These are phyloP conservation scores for Loriculus beryllinus DNA, from an alignment of 2,797 vertebrate species.

Conservation along the genomic window DNA sequence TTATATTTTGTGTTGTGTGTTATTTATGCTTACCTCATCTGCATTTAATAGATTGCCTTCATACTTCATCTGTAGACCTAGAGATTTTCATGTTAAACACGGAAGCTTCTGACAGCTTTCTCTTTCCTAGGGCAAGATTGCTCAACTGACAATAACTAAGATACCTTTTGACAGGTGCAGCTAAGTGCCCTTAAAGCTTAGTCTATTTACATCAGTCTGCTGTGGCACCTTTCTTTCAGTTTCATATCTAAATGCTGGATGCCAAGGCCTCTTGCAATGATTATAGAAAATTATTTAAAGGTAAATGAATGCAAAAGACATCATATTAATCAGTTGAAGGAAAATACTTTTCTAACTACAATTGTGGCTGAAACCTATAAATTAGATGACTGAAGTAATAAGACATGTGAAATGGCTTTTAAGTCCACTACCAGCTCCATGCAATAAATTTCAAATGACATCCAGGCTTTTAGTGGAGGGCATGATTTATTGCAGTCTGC, in stretches of 20 bases:
- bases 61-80: slow-evolving; percentile 4
- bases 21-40: slow-evolving; percentile 45
- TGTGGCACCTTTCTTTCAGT: slow-evolving; percentile 51
- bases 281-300: slow-evolving; percentile 8
- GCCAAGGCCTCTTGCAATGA: slow-evolving; percentile 19
- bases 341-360: slow-evolving; percentile 73
- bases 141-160: slow-evolving; percentile 69
- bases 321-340: slow-evolving; percentile 72
- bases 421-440: slow-evolving; percentile 76
- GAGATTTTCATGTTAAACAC: slow-evolving; percentile 64
- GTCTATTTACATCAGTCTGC: slow-evolving; percentile 55
- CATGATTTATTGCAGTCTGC: slow-evolving; percentile 79
- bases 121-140: slow-evolving; percentile 71
- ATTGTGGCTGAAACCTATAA: slow-evolving; percentile 76
- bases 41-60: slow-evolving; percentile 57
- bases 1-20: background rate
- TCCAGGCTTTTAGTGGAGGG: slow-evolving; percentile 75
- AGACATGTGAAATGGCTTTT: slow-evolving; percentile 82
- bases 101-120: slow-evolving; percentile 60
- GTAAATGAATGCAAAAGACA: slow-evolving; percentile 63
- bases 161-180: slow-evolving; percentile 75
- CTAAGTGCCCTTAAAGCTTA: slow-evolving; percentile 61
- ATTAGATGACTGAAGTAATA: slow-evolving; percentile 81
- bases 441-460: slow-evolving; percentile 84
- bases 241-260: slow-evolving; percentile 29